Percentiles rank a stretch among this genome's conserved stretches.
phyloP scores from a whole-genome alignment of 2,888 invertebrate species.

The Dysmachus trigonus region DNA sequence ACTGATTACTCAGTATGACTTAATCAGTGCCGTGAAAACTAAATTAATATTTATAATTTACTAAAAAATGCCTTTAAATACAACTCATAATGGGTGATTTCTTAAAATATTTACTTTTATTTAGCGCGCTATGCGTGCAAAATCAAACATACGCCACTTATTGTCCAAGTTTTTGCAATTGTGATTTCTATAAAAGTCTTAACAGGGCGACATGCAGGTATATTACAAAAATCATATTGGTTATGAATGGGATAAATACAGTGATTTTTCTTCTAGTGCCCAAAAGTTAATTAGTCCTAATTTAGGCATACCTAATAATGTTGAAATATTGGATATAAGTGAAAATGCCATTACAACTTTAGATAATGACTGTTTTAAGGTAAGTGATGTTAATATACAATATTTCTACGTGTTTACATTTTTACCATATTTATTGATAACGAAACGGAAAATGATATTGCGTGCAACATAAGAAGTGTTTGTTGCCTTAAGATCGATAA shows the following conservation, averaged over 20 bases:
- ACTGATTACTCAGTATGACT: not conserved
- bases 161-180: constrained; percentile 60
- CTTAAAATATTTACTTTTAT: not conserved
- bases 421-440: not conserved
- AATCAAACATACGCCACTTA: not conserved
- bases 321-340: constrained; percentile 71
- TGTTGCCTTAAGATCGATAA: not conserved
- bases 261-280: constrained; percentile 61
- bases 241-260: not conserved
- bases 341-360: constrained; percentile 71
- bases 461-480: not conserved
- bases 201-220: constrained; percentile 63
- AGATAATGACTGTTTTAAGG: constrained; percentile 71
- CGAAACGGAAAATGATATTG: not conserved
- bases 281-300: constrained; percentile 70
- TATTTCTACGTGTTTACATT: not conserved
- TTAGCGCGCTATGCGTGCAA: not conserved
- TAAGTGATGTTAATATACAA: constrained; percentile 57
- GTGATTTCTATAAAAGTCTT: constrained; percentile 56
- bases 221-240: not conserved
- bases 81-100: not conserved
- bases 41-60: not conserved
- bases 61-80: not conserved
- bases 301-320: constrained; percentile 69
- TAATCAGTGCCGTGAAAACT: not conserved